These are phyloP conservation scores for Apteryx mantelli DNA, from an alignment of 2,113 vertebrate genomes.

Conservation along the genomic window DNA sequence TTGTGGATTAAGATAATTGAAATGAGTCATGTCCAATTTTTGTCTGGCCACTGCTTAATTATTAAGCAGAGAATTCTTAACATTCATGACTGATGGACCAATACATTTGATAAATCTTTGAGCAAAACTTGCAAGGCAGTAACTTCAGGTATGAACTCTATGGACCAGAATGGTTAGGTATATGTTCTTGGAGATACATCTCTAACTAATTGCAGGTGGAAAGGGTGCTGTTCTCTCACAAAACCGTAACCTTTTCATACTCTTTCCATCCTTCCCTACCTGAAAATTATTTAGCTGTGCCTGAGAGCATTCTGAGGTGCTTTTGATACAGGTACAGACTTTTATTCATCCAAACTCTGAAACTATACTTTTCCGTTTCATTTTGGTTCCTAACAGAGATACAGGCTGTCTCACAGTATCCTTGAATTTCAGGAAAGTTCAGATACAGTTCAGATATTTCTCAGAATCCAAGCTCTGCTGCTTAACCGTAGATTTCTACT, in stretches of 20 bases:
- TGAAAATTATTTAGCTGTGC: not conserved
- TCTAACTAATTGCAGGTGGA: not conserved
- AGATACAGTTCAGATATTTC: not conserved
- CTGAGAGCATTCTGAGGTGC: not conserved
- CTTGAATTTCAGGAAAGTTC: not conserved
- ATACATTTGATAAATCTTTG: too few species aligned
- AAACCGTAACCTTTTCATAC: not conserved
- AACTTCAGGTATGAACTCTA: not conserved
- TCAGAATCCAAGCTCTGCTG: not conserved
- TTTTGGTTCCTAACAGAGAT: not conserved
- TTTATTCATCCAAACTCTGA: not conserved
- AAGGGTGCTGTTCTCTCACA: not conserved
- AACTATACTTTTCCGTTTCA: not conserved
- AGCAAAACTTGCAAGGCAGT: not conserved
- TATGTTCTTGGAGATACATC: not conserved
- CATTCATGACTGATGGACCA: not conserved
- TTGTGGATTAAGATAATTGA: not conserved
- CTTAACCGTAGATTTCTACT: not conserved
- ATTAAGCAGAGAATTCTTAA: not conserved
- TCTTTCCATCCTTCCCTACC: not conserved
- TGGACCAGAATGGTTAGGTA: too few species aligned
- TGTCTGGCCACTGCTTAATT: not conserved
- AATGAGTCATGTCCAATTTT: not conserved
- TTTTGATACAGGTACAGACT: not conserved
- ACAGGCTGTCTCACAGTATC: not conserved